Conservation (phyloP, 2,113 vertebrate genomes). For the Numida meleagris region DNA sequence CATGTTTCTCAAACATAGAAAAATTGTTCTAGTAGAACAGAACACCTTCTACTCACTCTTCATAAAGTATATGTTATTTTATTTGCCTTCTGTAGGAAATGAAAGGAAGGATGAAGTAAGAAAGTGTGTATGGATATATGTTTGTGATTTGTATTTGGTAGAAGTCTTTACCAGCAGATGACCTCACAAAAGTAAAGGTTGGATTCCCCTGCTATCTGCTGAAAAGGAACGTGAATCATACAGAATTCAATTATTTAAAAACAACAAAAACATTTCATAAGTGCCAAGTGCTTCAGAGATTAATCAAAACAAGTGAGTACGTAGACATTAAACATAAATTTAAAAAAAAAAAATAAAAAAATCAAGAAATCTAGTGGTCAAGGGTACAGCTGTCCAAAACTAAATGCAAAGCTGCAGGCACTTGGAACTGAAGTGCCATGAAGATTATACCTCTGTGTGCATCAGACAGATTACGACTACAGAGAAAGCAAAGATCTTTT, state of each 20-base stretch:
- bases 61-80: neutral
- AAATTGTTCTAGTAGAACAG: neutral
- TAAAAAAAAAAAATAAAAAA: neutral
- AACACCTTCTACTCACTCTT: neutral
- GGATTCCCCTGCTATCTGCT: neutral
- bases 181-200: neutral
- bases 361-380: neutral
- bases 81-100: neutral
- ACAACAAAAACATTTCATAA: accelerated
- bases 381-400: neutral
- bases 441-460: neutral
- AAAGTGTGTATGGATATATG: neutral
- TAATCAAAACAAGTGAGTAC: neutral
- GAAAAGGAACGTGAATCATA: neutral
- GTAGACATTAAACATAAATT: neutral
- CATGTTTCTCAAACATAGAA: neutral
- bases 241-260: neutral
- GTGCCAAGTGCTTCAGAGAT: neutral
- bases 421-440: neutral
- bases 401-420: neutral
- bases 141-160: neutral
- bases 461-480: neutral
- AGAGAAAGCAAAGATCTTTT: neutral
- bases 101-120: neutral
- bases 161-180: neutral